Base-by-base conservation (phyloP, 1,140 invertebrate species). In the Prorops nasuta region DNA sequence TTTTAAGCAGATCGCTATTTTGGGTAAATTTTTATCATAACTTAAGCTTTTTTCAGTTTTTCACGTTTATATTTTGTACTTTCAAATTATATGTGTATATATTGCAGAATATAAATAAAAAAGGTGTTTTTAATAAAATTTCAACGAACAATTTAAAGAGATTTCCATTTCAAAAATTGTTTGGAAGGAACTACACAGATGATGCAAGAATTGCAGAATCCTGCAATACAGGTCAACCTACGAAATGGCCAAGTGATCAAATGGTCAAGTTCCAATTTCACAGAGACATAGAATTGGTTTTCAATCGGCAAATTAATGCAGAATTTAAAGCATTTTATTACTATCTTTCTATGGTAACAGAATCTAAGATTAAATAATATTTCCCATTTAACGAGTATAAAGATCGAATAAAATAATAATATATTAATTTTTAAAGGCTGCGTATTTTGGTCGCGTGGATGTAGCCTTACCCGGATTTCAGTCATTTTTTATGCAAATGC, bases 241-340 rank as follows among this genome's bases (percentile, higher is more conserved):
- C 31, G 8, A 62, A 67, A 53, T 71, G 70, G 68, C 69, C 67
- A 21, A 57, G 53, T 17, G 66, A 51, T 44, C 56, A 54, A 14
- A 51, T 54, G 40, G 54, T 34, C 0, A 62, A 54, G n/a, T 71
- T 60, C 34, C 59, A 66, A 49, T 74, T 74, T 55, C 56, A 71
- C 39, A 43, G 64, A 20, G 71, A 72, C 57, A 71, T 60, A 0
- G 68, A 73, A 59, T 51, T 51, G 16, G 57, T 51, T 10, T 44
- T 74, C n/a, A 74, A 74, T 35, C 43, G 50, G 9, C 72, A 74
- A 24, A 49, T 74, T 37, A 63, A 63, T 15, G 19, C 38, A 0
- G 72, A 74, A 54, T 44, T 73, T 0, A 67, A 64, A 41, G 65
- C 69, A 14, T 73, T 72, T 54, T 72, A 74, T 64, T 56, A 65